Base-by-base conservation (phyloP, 2,888 invertebrate genomes). In the Melieria omissa region DNA sequence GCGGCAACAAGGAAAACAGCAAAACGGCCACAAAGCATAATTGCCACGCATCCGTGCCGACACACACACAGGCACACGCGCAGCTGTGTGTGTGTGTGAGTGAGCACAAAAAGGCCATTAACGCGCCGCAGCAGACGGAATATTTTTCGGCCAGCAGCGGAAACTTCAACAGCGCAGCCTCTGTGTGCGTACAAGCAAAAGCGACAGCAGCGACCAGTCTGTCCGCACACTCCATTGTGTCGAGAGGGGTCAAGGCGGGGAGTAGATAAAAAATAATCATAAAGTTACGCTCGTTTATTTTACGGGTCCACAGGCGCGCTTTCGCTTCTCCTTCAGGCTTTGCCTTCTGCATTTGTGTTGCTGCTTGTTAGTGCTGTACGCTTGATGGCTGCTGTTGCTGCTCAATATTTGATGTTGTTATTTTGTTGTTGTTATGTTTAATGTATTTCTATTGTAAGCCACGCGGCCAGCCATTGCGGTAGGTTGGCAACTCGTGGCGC, bases 281-380 rank as follows among this genome's bases (percentile, higher is more conserved):
- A 79, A 80, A 80, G 77, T 80, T 78, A 75, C 74, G 70, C 67
- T 74, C 65, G 63, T 74, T 72, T 74, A 66, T 63, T 73, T 73
- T 73, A 73, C 70, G 70, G 52, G 70, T 65, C 65, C 69, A 61
- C 61, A 63, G 64, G 16, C 61, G 47, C 57, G 52, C 65, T 14
- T 58, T 16, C 9, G 41, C 29, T 62, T 14, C 58, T 44, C 14
- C 10, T 5, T 41, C 44, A 10, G 8, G 52, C 42, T 64, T 60
- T 9, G 9, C 49, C 60, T 16, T 62, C 65, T 29, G 29, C 29
- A 29, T 29, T 29, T 29, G 29, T 29, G 29, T 3, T 29, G 29
- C 29, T 29, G 2, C 29, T 29, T 29, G 29, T 29, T 29, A 2
- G 29, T 29, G 29, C 16, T 16, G 10, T 67, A 66, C 52, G 47